Percentiles rank a stretch among this genome's conserved stretches.
Evolutionary conservation across 2,888 invertebrate genomes (phyloP).

Genomic region (Galerucella pusilla): DNA sequence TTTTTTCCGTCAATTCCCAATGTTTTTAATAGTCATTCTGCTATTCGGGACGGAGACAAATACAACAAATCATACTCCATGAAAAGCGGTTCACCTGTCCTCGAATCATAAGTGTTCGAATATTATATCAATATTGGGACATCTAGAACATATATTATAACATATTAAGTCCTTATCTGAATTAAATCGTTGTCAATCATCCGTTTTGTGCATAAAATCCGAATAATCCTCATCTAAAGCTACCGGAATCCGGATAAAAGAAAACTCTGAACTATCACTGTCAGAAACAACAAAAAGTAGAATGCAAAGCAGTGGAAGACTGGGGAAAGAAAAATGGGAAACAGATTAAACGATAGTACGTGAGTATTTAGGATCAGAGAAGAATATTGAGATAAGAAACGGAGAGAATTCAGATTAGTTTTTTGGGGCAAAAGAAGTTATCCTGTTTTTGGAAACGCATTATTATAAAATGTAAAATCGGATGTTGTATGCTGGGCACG

Average conservation of each 20-base stretch:
- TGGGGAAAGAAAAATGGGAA: slow-evolving; percentile 54
- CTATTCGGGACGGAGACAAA: no score
- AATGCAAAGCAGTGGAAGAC: slow-evolving; percentile 48
- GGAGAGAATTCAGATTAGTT: slow-evolving; percentile 60
- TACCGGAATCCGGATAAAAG: slow-evolving; percentile 37
- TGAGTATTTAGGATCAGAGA: slow-evolving; percentile 61
- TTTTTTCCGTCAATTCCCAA: no score
- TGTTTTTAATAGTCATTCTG: no score
- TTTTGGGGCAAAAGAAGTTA: slow-evolving; percentile 56
- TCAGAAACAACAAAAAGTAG: slow-evolving; percentile 43
- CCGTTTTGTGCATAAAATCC: neutral
- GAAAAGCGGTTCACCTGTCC: no score
- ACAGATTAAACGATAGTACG: slow-evolving; percentile 62
- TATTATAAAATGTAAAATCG: slow-evolving; percentile 60
- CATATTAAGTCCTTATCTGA: neutral
- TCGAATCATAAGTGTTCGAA: no score
- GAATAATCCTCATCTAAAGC: slow-evolving; percentile 20
- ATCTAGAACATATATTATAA: no score
- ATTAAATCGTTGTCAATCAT: slow-evolving; percentile 8
- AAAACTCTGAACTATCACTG: slow-evolving; percentile 44
- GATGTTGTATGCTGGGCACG: slow-evolving; percentile 56
- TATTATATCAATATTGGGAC: no score
- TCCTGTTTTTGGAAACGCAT: slow-evolving; percentile 58
- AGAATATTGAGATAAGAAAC: slow-evolving; percentile 59
- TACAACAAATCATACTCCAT: no score